Evolutionary conservation across 1,140 invertebrate species (phyloP), one percentile per base, ranked within the genome.

Genomic region (Antheraea pernyi): DNA sequence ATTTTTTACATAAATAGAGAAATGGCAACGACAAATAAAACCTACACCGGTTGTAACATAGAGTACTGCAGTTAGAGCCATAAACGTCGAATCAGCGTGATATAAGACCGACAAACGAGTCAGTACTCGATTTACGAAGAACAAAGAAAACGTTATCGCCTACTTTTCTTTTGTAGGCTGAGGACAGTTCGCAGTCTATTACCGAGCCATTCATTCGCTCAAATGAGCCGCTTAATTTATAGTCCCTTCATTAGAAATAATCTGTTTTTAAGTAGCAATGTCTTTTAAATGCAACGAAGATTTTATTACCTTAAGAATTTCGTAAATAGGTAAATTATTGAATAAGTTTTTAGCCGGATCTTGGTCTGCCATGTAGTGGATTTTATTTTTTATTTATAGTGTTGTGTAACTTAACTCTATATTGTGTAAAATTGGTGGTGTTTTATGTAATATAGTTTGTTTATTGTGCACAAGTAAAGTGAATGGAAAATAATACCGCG

Each of bases 201-300:
- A 88, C 79, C 67, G 81, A 72, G 72, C 83, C 81, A 88, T 88
- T 89, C 83, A 86, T 84, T 86, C 83, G 82, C 76, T 86, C 80
- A 86, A 90, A 88, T 89, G 88, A 88, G 75, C 84, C 78, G 85
- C 78, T 86, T 88, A 88, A 90, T 90, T 90, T 87, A 87, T 87
- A 69, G 80, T 71, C 75, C 73, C 77, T 84, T 86, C 79, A 83
- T 85, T 79, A 75, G 68, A 75, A 75, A 75, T 75, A 82, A 81
- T 83, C 79, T 83, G 82, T 79, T 87, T 79, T 79, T 79, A 79
- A 82, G 73, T 77, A 73, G 73, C 70, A 76, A 78, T 72, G 70
- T 59, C 65, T 64, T 75, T 75, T 64, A 22, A 68, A 67, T 65
- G 67, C 63, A 75, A 53, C 48, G 30, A 6, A n/a, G 46, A 53